Evolutionary conservation across 2,888 invertebrate species (phyloP).

Genomic region (Trachelus stipa): DNA sequence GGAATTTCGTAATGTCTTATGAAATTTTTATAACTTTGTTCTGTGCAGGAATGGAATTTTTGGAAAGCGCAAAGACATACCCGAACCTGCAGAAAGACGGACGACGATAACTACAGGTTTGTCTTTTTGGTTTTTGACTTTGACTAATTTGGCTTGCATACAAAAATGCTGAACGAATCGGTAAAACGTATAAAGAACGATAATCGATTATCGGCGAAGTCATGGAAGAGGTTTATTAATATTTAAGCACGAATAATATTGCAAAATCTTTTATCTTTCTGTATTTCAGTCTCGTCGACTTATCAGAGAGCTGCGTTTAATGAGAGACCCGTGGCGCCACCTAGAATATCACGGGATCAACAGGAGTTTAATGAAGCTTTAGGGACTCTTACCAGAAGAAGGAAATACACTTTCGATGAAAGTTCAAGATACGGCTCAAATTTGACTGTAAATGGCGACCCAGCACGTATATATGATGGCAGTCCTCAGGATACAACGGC

Average conservation of each 20-base stretch:
- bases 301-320: slow-evolving; percentile 45
- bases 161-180: too few species aligned
- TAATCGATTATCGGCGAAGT: too few species aligned
- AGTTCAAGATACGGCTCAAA: slow-evolving; percentile 50
- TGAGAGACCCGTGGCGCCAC: slow-evolving; percentile 39
- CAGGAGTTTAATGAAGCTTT: slow-evolving; percentile 59
- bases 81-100: slow-evolving; percentile 43
- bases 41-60: slow-evolving; percentile 56
- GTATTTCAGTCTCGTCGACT: slow-evolving; percentile 49
- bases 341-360: slow-evolving; percentile 50
- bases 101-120: slow-evolving; percentile 57
- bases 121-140: not conserved
- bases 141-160: too few species aligned
- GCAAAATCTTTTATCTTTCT: too few species aligned
- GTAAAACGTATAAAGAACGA: too few species aligned
- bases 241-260: too few species aligned
- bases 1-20: slow-evolving; percentile 1
- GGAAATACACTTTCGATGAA: slow-evolving; percentile 56
- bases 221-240: too few species aligned
- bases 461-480: slow-evolving; percentile 51
- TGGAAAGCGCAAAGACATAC: slow-evolving; percentile 52
- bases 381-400: slow-evolving; percentile 55
- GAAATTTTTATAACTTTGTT: slow-evolving; percentile 9
- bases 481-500: slow-evolving; percentile 52
- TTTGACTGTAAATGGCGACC: slow-evolving; percentile 54